Evolutionary conservation across 2,888 invertebrate species (phyloP).

Genomic region (Mongoloraphidia duomilia): DNA sequence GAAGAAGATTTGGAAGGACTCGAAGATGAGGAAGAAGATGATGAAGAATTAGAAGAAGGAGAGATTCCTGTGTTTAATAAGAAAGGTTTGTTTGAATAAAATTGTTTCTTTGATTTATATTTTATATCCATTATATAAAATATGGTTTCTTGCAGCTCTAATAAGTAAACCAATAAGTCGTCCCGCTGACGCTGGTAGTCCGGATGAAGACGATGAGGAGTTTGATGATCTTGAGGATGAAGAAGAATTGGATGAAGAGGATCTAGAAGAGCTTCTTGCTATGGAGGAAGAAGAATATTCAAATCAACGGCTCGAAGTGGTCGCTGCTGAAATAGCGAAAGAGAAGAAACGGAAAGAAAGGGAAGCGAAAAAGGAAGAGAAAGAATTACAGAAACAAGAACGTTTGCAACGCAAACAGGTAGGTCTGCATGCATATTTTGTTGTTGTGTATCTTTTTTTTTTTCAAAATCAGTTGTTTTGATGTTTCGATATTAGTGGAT

Average conservation of each 20-base stretch:
- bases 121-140: too few species aligned
- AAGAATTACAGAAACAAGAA: neutral
- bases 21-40: slow-evolving; percentile 16
- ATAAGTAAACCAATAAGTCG: neutral
- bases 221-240: slow-evolving; percentile 15
- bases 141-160: neutral
- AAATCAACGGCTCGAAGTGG: slow-evolving; percentile 35
- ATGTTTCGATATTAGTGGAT: too few species aligned
- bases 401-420: too few species aligned
- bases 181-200: slow-evolving; percentile 7
- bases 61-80: too few species aligned
- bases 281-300: slow-evolving; percentile 47
- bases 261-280: slow-evolving; percentile 32
- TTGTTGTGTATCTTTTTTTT: too few species aligned
- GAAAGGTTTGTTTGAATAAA: too few species aligned
- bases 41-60: slow-evolving; percentile 15
- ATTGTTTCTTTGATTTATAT: too few species aligned
- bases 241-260: slow-evolving; percentile 31
- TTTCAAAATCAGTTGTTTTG: too few species aligned
- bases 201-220: slow-evolving; percentile 19
- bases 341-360: slow-evolving; percentile 40
- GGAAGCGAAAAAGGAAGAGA: slow-evolving; percentile 28
- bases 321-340: slow-evolving; percentile 33
- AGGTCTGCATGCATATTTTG: too few species aligned
- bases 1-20: slow-evolving; percentile 13